A percentile compares a stretch with the other conserved stretches of the same genome.
These are phyloP conservation scores for Otus scops DNA, from an alignment of 2,797 vertebrate species.

Conservation along the genomic window DNA sequence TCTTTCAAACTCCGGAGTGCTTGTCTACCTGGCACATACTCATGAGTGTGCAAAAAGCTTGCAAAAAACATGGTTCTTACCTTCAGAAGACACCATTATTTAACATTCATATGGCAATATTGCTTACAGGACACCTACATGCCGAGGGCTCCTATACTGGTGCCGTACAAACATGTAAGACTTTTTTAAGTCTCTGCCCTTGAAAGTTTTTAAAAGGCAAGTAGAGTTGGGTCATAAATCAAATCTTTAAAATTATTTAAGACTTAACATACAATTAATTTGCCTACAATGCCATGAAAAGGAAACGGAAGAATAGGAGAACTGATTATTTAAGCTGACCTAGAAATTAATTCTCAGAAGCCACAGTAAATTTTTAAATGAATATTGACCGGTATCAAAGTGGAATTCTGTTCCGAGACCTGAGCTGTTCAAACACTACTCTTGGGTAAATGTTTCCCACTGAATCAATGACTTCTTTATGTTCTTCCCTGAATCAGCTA, in stretches of 20 bases:
- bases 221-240: neutral
- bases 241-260: neutral
- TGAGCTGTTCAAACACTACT: neutral
- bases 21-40: neutral
- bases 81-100: neutral
- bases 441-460: neutral
- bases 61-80: neutral
- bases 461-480: neutral
- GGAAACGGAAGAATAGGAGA: neutral
- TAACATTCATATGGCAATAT: neutral
- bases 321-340: neutral
- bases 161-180: neutral
- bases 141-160: neutral
- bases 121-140: neutral
- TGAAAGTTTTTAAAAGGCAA: neutral
- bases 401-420: neutral
- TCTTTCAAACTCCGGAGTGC: neutral
- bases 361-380: neutral
- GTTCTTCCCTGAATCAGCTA: neutral
- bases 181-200: neutral
- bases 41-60: neutral
- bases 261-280: conserved; percentile 1
- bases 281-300: neutral
- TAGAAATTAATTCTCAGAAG: conserved; percentile 9
- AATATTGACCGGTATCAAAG: neutral